Conservation (phyloP, 1,140 invertebrate species). For the Copidosoma floridanum region DNA sequence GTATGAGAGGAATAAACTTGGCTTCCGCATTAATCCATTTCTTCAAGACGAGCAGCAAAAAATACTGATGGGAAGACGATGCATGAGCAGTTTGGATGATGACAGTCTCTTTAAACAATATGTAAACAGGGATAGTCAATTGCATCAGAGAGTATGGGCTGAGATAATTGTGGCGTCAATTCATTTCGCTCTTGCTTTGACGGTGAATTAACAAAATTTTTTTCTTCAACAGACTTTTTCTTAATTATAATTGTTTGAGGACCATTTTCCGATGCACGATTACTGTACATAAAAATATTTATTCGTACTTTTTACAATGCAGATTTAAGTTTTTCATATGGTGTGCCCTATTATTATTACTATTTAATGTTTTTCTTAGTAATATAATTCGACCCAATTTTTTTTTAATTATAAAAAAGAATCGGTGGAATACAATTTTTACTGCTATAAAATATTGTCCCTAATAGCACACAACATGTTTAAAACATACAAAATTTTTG, state of each 20-base stretch:
- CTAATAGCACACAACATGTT: too few species aligned
- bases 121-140: constrained; percentile 75
- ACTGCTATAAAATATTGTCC: too few species aligned
- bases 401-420: too few species aligned
- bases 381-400: too few species aligned
- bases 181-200: constrained; percentile 50
- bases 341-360: too few species aligned
- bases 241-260: too few species aligned
- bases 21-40: constrained; percentile 54
- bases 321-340: not conserved
- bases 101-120: constrained; percentile 74
- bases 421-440: too few species aligned
- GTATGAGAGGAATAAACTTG: constrained; percentile 63
- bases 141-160: constrained; percentile 64
- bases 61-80: constrained; percentile 26
- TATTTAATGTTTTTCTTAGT: too few species aligned
- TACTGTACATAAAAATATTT: too few species aligned
- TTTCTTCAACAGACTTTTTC: too few species aligned
- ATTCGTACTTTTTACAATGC: not conserved
- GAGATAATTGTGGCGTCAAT: constrained; percentile 64
- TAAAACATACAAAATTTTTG: too few species aligned
- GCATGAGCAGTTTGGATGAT: constrained; percentile 66
- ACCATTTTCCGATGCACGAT: too few species aligned
- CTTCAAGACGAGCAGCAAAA: constrained; percentile 33
- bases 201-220: constrained; percentile 35